phyloP scores from a whole-genome alignment of 1,140 invertebrate species.

The Trichogramma pretiosum region DNA sequence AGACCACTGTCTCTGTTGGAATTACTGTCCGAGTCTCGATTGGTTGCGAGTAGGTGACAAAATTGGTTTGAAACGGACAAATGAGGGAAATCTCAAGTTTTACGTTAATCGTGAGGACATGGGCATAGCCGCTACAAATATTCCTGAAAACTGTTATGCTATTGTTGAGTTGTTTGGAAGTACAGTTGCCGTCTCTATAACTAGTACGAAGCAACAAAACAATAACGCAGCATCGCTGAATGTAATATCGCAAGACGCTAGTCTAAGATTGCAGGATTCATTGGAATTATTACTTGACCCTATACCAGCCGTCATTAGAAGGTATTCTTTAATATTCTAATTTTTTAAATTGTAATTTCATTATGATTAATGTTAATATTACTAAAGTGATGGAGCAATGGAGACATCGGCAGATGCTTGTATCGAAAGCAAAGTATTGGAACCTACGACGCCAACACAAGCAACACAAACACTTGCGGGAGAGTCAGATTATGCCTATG shows the following conservation, averaged over 20 bases:
- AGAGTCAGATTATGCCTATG: slow-evolving; percentile 41
- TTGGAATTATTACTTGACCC: slow-evolving; percentile 54
- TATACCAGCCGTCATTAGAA: slow-evolving; percentile 41
- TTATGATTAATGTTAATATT: slow-evolving; percentile 2
- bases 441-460: slow-evolving; percentile 36
- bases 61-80: slow-evolving; percentile 56
- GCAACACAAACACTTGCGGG: slow-evolving; percentile 23
- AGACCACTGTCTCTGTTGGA: slow-evolving; percentile 49
- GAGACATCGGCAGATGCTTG: slow-evolving; percentile 40
- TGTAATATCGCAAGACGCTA: slow-evolving; percentile 50
- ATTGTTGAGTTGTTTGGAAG: slow-evolving; percentile 66
- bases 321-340: slow-evolving; percentile 24
- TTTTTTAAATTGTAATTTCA: no score
- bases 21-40: slow-evolving; percentile 66
- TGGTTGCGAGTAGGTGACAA: slow-evolving; percentile 69
- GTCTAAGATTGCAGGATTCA: slow-evolving; percentile 53
- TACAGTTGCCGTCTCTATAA: slow-evolving; percentile 57
- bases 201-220: slow-evolving; percentile 45
- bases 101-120: slow-evolving; percentile 76
- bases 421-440: slow-evolving; percentile 39
- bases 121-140: slow-evolving; percentile 67
- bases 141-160: slow-evolving; percentile 68
- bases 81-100: slow-evolving; percentile 52
- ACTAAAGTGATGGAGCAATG: slow-evolving; percentile 34
- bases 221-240: no score